These are phyloP conservation scores for Xyrauchen texanus DNA, from an alignment of 2,113 vertebrate species.

Conservation along the genomic window DNA sequence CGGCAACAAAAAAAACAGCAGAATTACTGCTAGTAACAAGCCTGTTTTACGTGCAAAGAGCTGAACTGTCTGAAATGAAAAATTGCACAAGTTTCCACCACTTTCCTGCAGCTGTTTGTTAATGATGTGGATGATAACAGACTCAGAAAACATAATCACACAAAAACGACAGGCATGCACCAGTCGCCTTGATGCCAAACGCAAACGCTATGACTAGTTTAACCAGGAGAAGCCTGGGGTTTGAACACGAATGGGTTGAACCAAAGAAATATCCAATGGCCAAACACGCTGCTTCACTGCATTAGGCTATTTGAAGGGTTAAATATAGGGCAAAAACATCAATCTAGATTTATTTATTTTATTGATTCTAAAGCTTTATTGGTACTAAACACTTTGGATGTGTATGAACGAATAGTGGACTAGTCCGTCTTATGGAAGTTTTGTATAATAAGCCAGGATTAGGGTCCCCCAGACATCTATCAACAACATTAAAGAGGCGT, in stretches of 20 bases:
- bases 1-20: not conserved
- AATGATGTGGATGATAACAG: slow-evolving; percentile 25
- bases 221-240: not conserved
- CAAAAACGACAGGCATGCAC: not conserved
- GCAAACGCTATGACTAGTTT: not conserved
- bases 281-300: no score
- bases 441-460: no score
- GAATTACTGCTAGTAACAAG: slow-evolving; percentile 16
- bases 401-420: no score
- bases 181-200: not conserved
- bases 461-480: no score
- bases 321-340: not conserved
- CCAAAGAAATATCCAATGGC: not conserved
- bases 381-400: no score
- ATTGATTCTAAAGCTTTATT: no score
- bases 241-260: not conserved
- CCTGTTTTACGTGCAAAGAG: slow-evolving; percentile 38
- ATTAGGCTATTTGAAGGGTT: not conserved
- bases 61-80: slow-evolving; percentile 11
- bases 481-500: no score
- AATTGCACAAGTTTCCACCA: slow-evolving; percentile 27
- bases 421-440: no score
- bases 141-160: slow-evolving; percentile 46
- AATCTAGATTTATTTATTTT: no score
- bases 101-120: slow-evolving; percentile 33